phyloP scores from a whole-genome alignment of 2,888 invertebrate genomes.

The Eilema sororculum region DNA sequence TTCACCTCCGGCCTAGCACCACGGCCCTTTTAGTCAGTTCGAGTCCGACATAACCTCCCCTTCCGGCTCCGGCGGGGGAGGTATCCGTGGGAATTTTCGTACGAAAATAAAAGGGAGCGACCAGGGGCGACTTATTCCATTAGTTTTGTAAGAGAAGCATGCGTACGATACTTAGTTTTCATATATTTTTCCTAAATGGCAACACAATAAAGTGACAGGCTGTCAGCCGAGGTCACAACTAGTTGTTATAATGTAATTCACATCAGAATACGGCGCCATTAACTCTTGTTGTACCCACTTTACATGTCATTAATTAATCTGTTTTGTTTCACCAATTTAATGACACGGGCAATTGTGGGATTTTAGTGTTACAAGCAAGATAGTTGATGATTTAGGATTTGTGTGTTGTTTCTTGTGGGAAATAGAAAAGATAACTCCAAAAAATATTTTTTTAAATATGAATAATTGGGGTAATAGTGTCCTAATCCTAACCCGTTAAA shows the following conservation, averaged over 20 bases:
- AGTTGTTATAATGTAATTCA: conserved; percentile 16
- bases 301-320: conserved; percentile 18
- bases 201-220: not conserved
- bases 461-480: not conserved
- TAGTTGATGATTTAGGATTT: not conserved
- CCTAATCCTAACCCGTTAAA: no score
- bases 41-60: no score
- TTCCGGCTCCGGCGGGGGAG: no score
- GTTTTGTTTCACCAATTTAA: conserved; percentile 13
- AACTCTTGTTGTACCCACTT: conserved; percentile 1
- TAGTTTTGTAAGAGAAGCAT: no score
- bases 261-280: conserved; percentile 19
- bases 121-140: no score
- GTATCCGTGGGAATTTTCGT: no score
- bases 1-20: no score
- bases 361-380: conserved; percentile 3
- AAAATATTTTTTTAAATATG: no score
- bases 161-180: not conserved
- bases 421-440: not conserved
- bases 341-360: conserved; percentile 19
- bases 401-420: conserved; percentile 6
- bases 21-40: no score
- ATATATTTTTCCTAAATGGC: not conserved
- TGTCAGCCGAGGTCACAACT: conserved; percentile 2
- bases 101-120: no score